phyloP scores from a whole-genome alignment of 2,888 invertebrate genomes.

The Catocala sponsa region DNA sequence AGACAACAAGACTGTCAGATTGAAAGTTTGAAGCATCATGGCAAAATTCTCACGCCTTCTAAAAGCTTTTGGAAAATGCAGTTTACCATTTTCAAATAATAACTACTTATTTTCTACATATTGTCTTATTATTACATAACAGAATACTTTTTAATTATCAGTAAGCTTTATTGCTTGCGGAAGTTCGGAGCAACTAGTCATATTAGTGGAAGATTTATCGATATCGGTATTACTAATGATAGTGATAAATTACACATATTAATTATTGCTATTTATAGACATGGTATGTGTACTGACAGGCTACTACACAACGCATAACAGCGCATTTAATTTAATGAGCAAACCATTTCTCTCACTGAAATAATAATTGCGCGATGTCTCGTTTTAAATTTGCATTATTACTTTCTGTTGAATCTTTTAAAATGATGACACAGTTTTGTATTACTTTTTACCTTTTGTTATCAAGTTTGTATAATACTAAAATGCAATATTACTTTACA shows the following conservation, averaged over 20 bases:
- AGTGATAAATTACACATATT: background rate
- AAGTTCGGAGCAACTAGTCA: too few species aligned
- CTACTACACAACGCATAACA: conserved; percentile 4
- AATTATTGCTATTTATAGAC: background rate
- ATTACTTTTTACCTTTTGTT: conserved; percentile 1
- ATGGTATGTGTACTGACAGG: conserved; percentile 9
- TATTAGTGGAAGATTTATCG: too few species aligned
- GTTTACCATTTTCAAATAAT: too few species aligned
- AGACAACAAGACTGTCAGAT: too few species aligned
- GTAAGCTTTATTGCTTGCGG: too few species aligned
- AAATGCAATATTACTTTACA: conserved; percentile 41
- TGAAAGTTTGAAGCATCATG: too few species aligned
- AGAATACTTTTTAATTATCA: too few species aligned
- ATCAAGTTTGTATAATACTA: conserved; percentile 21
- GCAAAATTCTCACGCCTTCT: too few species aligned
- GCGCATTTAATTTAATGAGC: conserved; percentile 17
- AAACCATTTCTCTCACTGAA: conserved; percentile 19
- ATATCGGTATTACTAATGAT: too few species aligned
- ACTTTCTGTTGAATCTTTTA: conserved; percentile 35
- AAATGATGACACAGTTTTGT: conserved; percentile 1
- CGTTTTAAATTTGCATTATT: conserved; percentile 29
- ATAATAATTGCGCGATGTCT: conserved; percentile 26
- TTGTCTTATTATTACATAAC: too few species aligned
- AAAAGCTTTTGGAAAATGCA: too few species aligned
- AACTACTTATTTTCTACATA: too few species aligned